phyloP scores from a whole-genome alignment of 2,797 vertebrate genomes.

The Cuniculus paca region DNA sequence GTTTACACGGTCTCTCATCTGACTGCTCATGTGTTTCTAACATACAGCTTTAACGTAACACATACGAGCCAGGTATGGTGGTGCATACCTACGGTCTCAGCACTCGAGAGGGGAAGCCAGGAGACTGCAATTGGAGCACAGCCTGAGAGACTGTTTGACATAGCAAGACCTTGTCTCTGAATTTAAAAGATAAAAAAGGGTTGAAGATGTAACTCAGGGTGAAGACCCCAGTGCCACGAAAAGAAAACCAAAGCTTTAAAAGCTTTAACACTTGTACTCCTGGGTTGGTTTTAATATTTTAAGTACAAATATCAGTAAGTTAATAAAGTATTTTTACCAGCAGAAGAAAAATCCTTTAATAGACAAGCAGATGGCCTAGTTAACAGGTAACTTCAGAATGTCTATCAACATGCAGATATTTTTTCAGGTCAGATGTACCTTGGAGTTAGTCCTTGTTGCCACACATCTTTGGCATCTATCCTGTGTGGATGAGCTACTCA shows the following conservation, averaged over 20 bases:
- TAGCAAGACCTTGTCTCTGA: neutral
- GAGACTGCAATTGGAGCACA: neutral
- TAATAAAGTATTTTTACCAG: constrained; percentile 5
- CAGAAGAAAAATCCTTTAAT: neutral
- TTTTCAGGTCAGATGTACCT: neutral
- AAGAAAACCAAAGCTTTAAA: neutral
- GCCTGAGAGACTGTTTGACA: neutral
- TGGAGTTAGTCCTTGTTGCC: neutral
- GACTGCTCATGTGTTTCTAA: constrained; percentile 5
- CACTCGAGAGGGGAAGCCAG: neutral
- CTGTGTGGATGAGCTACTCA: neutral
- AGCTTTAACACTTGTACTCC: neutral
- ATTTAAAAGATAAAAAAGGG: neutral
- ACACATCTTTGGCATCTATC: neutral
- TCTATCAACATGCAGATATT: neutral
- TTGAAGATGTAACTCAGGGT: neutral
- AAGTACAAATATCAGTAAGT: constrained; percentile 20
- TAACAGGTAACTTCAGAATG: constrained; percentile 3
- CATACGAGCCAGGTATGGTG: neutral
- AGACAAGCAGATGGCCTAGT: neutral
- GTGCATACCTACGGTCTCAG: neutral
- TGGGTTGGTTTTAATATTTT: constrained; percentile 28
- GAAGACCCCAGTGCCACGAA: neutral
- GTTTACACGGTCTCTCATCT: neutral
- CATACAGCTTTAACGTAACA: neutral